Evolutionary conservation across 2,113 vertebrate species (phyloP).

Genomic region (Eulacestoma nigropectus): DNA sequence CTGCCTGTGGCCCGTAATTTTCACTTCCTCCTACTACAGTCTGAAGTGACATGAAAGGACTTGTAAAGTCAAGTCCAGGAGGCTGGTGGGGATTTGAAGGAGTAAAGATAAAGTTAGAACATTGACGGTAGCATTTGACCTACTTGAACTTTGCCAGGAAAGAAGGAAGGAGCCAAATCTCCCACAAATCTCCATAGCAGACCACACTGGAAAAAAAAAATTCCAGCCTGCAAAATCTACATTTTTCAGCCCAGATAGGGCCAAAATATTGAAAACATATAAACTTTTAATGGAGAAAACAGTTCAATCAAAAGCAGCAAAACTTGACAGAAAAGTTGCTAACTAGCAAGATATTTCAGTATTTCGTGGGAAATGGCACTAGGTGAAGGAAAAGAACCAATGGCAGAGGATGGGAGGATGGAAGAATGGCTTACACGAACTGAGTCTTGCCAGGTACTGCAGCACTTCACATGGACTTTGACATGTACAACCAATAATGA

Average conservation of each 20-base stretch:
- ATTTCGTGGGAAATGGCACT: neutral
- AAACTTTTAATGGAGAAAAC: neutral
- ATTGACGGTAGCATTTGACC: neutral
- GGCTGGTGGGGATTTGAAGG: neutral
- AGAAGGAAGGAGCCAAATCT: neutral
- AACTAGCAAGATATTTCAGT: neutral
- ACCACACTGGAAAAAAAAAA: neutral
- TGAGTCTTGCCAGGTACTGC: neutral
- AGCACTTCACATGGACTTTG: neutral
- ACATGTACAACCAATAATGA: accelerated
- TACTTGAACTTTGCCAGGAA: neutral
- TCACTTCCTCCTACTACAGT: constrained; percentile 43
- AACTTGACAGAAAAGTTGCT: neutral
- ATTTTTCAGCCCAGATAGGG: neutral
- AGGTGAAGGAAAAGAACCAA: neutral
- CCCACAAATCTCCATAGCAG: neutral
- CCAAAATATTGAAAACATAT: neutral
- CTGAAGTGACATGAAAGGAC: constrained; percentile 59
- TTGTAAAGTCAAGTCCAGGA: constrained; percentile 58
- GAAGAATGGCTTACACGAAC: neutral
- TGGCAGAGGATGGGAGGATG: neutral
- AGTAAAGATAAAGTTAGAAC: constrained; percentile 10
- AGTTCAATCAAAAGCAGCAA: neutral
- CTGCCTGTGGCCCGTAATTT: constrained; percentile 62
- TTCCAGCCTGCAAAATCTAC: neutral